Evolutionary conservation across 1,140 invertebrate genomes (phyloP).

Genomic region (Listronotus oregonensis): DNA sequence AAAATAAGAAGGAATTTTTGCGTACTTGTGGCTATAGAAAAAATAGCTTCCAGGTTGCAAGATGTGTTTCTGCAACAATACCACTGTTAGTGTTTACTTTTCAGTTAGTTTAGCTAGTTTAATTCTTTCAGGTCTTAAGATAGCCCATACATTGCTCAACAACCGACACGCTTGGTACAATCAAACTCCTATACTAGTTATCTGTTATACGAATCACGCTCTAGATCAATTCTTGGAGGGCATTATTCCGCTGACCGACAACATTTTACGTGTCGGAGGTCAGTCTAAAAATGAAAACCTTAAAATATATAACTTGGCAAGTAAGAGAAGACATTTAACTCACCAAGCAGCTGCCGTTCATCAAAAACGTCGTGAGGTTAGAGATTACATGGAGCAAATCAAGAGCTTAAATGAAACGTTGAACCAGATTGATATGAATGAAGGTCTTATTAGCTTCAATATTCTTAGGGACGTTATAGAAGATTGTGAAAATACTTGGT

Average conservation of each 20-base stretch:
- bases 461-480: slow-evolving; percentile 34
- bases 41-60: no score
- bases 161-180: slow-evolving; percentile 54
- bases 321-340: background rate
- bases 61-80: no score
- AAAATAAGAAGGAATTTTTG: no score
- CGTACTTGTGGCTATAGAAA: no score
- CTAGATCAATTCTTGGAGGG: slow-evolving; percentile 88
- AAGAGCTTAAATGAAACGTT: slow-evolving; percentile 27
- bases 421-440: slow-evolving; percentile 21
- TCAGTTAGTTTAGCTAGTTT: slow-evolving; percentile 1
- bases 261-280: slow-evolving; percentile 74
- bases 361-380: slow-evolving; percentile 12
- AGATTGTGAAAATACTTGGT: slow-evolving; percentile 42
- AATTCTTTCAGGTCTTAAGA: slow-evolving; percentile 62
- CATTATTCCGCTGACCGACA: slow-evolving; percentile 60
- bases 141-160: slow-evolving; percentile 64
- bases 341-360: background rate
- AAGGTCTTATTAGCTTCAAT: slow-evolving; percentile 33
- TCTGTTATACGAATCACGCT: slow-evolving; percentile 88
- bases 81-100: background rate
- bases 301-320: slow-evolving; percentile 57
- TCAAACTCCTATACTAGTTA: slow-evolving; percentile 69
- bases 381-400: slow-evolving; percentile 23
- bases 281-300: slow-evolving; percentile 67